Evolutionary conservation across 2,113 vertebrate genomes (phyloP).

Genomic region (Odontesthes bonariensis): DNA sequence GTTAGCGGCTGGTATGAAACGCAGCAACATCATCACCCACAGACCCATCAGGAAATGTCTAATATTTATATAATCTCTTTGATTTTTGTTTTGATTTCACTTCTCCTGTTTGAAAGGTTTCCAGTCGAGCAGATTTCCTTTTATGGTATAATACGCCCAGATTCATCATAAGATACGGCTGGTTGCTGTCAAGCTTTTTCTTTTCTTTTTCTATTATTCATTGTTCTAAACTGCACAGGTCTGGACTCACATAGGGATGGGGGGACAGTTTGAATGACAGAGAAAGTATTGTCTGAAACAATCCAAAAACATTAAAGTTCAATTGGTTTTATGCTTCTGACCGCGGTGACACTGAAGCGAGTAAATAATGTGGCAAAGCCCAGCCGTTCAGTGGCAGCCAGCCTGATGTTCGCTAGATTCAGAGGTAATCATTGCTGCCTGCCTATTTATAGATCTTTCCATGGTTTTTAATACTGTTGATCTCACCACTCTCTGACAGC

Average conservation of each 20-base stretch:
- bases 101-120: too few species aligned
- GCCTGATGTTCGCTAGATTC: slow-evolving; percentile 36
- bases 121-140: neutral
- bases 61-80: neutral
- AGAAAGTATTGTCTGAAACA: neutral
- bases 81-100: too few species aligned
- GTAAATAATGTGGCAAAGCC: slow-evolving; percentile 9
- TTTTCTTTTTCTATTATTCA: neutral
- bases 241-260: neutral
- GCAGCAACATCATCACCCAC: too few species aligned
- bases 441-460: slow-evolving; percentile 59
- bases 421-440: slow-evolving; percentile 38
- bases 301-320: neutral
- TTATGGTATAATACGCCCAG: neutral
- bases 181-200: neutral
- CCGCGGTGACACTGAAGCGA: neutral
- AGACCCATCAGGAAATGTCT: neutral
- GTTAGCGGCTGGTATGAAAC: too few species aligned
- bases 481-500: slow-evolving; percentile 48
- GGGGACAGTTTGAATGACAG: too few species aligned
- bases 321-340: neutral
- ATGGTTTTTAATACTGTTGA: slow-evolving; percentile 46
- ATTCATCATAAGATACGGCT: neutral
- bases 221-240: neutral
- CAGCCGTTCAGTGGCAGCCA: neutral